phyloP scores from a whole-genome alignment of 1,140 invertebrate species.

The Aphis craccivora region DNA sequence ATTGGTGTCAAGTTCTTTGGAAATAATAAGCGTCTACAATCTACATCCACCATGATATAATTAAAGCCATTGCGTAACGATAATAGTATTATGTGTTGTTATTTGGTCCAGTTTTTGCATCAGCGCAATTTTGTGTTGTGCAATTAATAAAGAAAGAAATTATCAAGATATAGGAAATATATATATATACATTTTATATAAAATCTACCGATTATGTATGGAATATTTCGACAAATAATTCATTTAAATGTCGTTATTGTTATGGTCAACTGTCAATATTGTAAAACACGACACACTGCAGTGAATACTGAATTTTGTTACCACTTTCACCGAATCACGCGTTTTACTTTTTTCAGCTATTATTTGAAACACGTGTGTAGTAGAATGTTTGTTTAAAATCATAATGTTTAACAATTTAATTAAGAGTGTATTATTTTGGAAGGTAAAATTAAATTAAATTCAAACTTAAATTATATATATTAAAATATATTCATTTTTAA shows the following conservation, averaged over 20 bases:
- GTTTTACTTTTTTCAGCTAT: not conserved
- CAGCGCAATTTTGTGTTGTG: not conserved
- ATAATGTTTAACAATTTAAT: not conserved
- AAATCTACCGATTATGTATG: not conserved
- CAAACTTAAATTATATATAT: not conserved
- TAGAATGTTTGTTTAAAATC: not conserved
- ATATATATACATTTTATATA: not conserved
- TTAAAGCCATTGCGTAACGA: not conserved
- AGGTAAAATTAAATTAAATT: too few relatives aligned
- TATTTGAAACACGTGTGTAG: not conserved
- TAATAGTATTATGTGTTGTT: not conserved
- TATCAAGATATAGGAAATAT: not conserved
- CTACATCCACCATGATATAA: not conserved
- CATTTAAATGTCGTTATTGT: not conserved
- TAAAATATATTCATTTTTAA: not conserved
- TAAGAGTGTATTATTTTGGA: not conserved
- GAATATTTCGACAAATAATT: not conserved
- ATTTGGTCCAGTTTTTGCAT: not conserved
- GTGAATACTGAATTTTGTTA: not conserved
- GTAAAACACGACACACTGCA: not conserved
- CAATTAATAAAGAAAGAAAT: not conserved
- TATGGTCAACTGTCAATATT: not conserved
- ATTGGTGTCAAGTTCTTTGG: not conserved
- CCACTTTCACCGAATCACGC: not conserved
- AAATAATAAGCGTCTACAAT: not conserved